Base-by-base conservation (phyloP, 2,888 invertebrate genomes). In the Alcis repandata region DNA sequence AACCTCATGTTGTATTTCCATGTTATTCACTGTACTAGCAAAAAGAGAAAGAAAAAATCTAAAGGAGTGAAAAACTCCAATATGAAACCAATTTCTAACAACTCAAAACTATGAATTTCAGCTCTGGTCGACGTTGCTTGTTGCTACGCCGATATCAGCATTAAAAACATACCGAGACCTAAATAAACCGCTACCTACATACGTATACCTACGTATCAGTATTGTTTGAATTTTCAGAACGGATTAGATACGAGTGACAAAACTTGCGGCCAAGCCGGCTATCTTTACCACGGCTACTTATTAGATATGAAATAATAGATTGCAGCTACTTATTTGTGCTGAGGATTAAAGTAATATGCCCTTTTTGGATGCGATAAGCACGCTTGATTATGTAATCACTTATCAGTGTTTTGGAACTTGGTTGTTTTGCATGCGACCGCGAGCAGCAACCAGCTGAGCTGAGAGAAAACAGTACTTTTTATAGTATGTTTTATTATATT, bases 231-330 rank as follows among this genome's bases (percentile, higher is more conserved):
- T 48, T 40, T 45, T 22, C 1, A 9, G 7, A n/a, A 6, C 9
- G 15, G 41, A 49, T 49, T 51, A 48, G 64, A 65, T 65, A 56
- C 38, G 43, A 58, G 41, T 57, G 43, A 53, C 46, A 60, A 53
- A 45, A 54, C 51, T 43, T 43, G 61, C 51, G 56, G n/a, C 59
- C 32, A 15, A 43, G 46, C 32, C 33, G 7, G 1, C 7, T 53
- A 48, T 54, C 62, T 52, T 10, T 27, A 43, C 53, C 61, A 27
- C 40, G 13, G 22, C 49, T 63, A 58, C 58, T 54, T 54, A 59
- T 32, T 27, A 53, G 63, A 59, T 64, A 64, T 58, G 38, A 40
- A 33, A 48, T 59, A 58, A 57, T 57, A 57, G 43, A 57, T 62
- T 22, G 27, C 9, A 52, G 15, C n/a, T n/a, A n/a, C 17, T 15